These are phyloP conservation scores for Acanthopleura granulata DNA, from an alignment of 2,888 invertebrate genomes.

Conservation along the genomic window DNA sequence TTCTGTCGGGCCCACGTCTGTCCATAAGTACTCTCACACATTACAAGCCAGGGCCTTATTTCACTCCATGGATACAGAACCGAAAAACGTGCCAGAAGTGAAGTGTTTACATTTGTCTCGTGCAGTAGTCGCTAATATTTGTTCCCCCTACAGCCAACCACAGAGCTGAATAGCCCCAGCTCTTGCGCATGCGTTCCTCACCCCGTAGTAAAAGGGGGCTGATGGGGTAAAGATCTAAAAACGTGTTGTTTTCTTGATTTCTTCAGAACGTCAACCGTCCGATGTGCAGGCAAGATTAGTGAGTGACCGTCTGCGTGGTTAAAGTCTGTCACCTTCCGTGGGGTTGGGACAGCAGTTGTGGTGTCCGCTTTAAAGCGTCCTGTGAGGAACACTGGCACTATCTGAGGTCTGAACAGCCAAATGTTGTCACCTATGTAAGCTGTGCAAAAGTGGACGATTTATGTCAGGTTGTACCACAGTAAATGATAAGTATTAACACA, in stretches of 20 bases:
- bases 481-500: too few species aligned
- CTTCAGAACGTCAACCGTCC: neutral
- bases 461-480: too few species aligned
- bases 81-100: conserved; percentile 1
- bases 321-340: neutral
- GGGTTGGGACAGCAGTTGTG: too few species aligned
- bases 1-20: too few species aligned
- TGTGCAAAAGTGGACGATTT: too few species aligned
- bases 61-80: neutral
- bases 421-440: too few species aligned
- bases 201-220: neutral
- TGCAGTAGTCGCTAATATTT: neutral
- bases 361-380: too few species aligned
- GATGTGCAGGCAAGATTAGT: neutral
- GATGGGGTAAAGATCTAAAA: conserved; percentile 13
- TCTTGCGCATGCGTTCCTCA: neutral
- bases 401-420: too few species aligned
- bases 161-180: neutral
- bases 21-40: neutral
- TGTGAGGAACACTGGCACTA: too few species aligned
- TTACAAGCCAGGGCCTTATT: neutral
- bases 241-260: conserved; percentile 17
- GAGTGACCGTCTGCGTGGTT: neutral
- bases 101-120: conserved; percentile 16
- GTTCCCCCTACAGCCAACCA: neutral